phyloP scores from a whole-genome alignment of 1,140 invertebrate species.

The Stegodyphus mimosarum region DNA sequence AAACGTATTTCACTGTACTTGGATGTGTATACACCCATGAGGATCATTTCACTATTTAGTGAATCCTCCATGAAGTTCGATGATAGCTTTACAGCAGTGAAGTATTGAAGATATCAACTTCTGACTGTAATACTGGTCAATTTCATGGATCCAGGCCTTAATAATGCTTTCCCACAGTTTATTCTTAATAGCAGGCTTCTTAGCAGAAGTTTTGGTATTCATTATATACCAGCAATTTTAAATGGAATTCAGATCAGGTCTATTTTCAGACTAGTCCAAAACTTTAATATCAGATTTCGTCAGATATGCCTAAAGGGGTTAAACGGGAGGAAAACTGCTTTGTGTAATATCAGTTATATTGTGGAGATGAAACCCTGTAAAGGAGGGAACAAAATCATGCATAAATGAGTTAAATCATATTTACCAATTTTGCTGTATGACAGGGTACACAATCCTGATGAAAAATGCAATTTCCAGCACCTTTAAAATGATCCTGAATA shows the following conservation, averaged over 20 bases:
- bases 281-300: not conserved
- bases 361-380: slow-evolving; percentile 3
- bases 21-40: not conserved
- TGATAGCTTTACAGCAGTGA: not conserved
- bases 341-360: not conserved
- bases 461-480: slow-evolving; percentile 18
- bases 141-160: not conserved
- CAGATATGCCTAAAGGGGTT: not conserved
- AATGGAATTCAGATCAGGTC: slow-evolving; percentile 24
- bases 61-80: not conserved
- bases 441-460: slow-evolving; percentile 1
- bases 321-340: not conserved
- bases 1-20: no score
- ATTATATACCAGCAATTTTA: slow-evolving; percentile 27
- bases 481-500: slow-evolving; percentile 13
- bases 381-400: slow-evolving; percentile 7
- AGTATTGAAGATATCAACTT: not conserved
- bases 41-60: not conserved
- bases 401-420: not conserved
- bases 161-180: not conserved
- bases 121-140: not conserved
- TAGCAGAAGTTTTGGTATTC: not conserved
- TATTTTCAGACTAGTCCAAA: slow-evolving; percentile 2
- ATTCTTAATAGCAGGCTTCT: not conserved
- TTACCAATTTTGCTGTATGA: slow-evolving; percentile 7